Percentiles rank a stretch among this genome's conserved stretches.
phyloP scores from a whole-genome alignment of 2,888 invertebrate species.

The Lamellibrachia satsuma region DNA sequence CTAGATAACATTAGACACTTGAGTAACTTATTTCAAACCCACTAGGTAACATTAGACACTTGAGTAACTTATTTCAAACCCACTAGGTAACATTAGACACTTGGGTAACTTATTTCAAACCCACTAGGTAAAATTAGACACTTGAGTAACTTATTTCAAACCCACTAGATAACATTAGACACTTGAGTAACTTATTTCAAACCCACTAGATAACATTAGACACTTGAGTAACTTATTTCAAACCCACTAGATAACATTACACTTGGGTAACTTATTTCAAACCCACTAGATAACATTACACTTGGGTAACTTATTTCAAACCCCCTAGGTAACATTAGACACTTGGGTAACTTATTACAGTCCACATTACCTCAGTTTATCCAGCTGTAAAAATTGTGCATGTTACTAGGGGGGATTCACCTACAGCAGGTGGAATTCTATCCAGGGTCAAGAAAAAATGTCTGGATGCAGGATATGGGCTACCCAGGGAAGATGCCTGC shows the following conservation, averaged over 20 bases:
- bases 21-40: background rate
- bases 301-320: no score
- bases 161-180: no score
- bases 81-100: no score
- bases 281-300: no score
- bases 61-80: no score
- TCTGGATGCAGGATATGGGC: background rate
- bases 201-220: no score
- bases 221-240: background rate
- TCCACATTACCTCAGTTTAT: background rate
- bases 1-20: background rate
- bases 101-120: no score
- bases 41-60: background rate
- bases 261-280: no score
- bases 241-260: background rate
- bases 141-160: no score
- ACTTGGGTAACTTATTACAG: background rate
- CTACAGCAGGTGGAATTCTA: background rate
- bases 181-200: no score
- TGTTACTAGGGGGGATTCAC: background rate
- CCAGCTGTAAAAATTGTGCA: background rate
- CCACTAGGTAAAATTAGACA: no score
- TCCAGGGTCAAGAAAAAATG: background rate
- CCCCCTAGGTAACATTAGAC: background rate
- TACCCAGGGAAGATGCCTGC: background rate